These are phyloP conservation scores for Corythoichthys intestinalis DNA, from an alignment of 2,113 vertebrate genomes.

Conservation along the genomic window DNA sequence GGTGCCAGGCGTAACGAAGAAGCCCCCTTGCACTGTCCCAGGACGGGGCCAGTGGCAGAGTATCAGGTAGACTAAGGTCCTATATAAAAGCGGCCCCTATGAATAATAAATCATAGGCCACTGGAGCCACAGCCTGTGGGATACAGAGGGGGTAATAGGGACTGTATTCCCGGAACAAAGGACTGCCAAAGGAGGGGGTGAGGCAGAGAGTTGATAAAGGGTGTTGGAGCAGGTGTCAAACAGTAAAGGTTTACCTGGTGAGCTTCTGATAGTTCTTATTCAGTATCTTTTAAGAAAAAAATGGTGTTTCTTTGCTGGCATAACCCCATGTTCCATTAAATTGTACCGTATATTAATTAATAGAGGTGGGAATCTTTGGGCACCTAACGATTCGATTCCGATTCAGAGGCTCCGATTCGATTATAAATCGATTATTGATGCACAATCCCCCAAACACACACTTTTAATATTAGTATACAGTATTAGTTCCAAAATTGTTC, in stretches of 20 bases:
- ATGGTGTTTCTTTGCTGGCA: too few species aligned
- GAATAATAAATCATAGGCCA: conserved; percentile 85
- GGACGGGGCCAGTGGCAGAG: conserved; percentile 71
- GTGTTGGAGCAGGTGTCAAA: conserved; percentile 21
- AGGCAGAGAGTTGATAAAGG: conserved; percentile 38
- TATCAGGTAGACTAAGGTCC: conserved; percentile 82
- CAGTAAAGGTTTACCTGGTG: conserved; percentile 4
- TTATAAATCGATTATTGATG: too few species aligned
- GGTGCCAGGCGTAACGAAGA: conserved; percentile 72
- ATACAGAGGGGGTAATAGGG: conserved; percentile 69
- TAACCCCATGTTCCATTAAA: too few species aligned
- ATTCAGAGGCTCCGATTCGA: too few species aligned
- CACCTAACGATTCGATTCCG: too few species aligned
- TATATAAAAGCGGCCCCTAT: conserved; percentile 81
- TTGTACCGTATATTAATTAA: too few species aligned
- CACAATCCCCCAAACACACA: too few species aligned
- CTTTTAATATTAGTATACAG: too few species aligned
- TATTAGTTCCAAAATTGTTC: too few species aligned
- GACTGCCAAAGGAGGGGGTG: conserved; percentile 53
- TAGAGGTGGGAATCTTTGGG: too few species aligned
- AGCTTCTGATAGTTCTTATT: too few species aligned
- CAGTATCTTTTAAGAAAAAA: too few species aligned
- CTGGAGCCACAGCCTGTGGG: conserved; percentile 78
- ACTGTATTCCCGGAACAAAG: conserved; percentile 80
- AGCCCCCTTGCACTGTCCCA: conserved; percentile 63